phyloP scores from a whole-genome alignment of 2,888 invertebrate species.

The Fissipunctia ypsillon region DNA sequence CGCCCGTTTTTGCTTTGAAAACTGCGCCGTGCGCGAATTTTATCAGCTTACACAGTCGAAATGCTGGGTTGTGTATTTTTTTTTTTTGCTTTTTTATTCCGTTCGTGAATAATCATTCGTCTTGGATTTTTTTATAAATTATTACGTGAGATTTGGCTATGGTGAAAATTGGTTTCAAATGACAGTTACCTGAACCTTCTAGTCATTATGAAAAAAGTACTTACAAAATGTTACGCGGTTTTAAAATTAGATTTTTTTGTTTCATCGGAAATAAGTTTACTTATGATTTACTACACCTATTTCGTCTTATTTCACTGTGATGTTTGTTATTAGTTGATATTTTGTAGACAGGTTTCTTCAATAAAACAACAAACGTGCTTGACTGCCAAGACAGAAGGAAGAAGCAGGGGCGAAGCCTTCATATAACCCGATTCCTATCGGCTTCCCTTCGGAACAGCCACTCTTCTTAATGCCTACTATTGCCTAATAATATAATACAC shows the following conservation, averaged over 20 bases:
- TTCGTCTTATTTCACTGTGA: neutral
- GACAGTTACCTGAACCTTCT: constrained; percentile 3
- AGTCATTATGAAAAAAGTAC: constrained; percentile 5
- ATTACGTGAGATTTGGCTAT: constrained; percentile 32
- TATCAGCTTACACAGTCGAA: constrained; percentile 66
- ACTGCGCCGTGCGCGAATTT: constrained; percentile 76
- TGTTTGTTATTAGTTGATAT: too few relatives aligned
- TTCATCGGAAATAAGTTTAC: neutral
- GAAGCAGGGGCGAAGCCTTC: too few relatives aligned
- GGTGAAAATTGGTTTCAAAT: constrained; percentile 34
- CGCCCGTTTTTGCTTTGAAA: constrained; percentile 72
- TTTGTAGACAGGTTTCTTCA: too few relatives aligned
- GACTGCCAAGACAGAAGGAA: too few relatives aligned
- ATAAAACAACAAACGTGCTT: too few relatives aligned
- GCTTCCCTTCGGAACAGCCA: too few relatives aligned
- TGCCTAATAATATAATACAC: too few relatives aligned
- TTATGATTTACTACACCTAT: neutral
- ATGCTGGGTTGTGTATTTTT: constrained; percentile 62
- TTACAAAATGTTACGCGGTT: neutral
- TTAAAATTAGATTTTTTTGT: neutral
- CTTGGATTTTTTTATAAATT: constrained; percentile 51
- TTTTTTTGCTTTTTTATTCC: constrained; percentile 56
- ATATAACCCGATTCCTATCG: too few relatives aligned
- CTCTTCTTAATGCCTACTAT: too few relatives aligned
- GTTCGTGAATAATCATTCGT: constrained; percentile 63